Evolutionary conservation across 2,888 invertebrate species (phyloP).

Genomic region (Leptinotarsa rubiginosa): DNA sequence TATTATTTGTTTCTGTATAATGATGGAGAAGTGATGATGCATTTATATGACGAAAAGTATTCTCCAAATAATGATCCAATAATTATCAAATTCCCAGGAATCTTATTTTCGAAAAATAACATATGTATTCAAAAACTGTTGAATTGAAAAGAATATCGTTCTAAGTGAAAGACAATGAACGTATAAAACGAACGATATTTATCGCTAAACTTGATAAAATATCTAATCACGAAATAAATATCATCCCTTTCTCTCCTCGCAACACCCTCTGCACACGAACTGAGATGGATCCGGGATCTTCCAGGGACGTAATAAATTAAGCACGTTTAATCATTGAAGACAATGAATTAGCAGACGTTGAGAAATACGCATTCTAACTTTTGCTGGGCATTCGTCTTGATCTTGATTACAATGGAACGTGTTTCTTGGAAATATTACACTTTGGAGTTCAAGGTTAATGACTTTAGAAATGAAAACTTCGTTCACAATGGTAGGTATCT

Average conservation of each 20-base stretch:
- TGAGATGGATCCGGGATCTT: neutral
- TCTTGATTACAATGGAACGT: conserved; percentile 9
- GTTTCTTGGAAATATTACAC: neutral
- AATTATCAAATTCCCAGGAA: no score
- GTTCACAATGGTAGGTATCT: neutral
- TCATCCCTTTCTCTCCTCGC: neutral
- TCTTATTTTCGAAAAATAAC: no score
- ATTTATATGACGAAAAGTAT: no score
- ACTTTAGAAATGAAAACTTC: neutral
- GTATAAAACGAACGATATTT: no score
- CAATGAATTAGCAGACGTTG: conserved; percentile 13
- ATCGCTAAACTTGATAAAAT: neutral
- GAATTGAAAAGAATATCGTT: no score
- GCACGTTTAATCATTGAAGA: conserved; percentile 13
- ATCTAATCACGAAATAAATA: neutral
- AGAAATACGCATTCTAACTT: conserved; percentile 2
- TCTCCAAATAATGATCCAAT: no score
- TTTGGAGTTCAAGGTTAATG: neutral
- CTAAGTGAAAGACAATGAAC: no score
- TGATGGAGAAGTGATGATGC: no score
- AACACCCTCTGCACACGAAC: neutral
- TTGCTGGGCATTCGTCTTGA: conserved; percentile 1
- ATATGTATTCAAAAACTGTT: neutral
- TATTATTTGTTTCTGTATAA: no score
- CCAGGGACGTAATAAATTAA: conserved; percentile 2